These are phyloP conservation scores for Telmatochromis sp. DNA, from an alignment of 2,113 vertebrate genomes.

Conservation along the genomic window DNA sequence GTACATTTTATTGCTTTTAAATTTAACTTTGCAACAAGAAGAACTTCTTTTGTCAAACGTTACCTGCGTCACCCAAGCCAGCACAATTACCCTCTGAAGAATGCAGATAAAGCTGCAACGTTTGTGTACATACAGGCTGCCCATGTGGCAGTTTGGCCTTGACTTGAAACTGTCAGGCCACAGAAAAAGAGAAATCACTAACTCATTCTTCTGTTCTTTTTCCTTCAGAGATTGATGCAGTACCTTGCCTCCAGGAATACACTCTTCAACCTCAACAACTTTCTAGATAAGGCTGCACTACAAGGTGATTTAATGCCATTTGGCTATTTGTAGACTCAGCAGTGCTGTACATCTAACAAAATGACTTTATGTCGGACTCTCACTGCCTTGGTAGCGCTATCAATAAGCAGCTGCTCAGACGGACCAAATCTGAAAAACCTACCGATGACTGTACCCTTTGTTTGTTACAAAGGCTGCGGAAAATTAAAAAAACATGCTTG, in stretches of 20 bases:
- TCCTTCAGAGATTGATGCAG: conserved; percentile 84
- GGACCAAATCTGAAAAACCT: background rate
- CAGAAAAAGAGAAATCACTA: conserved; percentile 1
- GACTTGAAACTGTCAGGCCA: conserved; percentile 13
- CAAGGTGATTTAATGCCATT: conserved; percentile 76
- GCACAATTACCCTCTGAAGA: background rate
- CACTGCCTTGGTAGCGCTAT: conserved; percentile 1
- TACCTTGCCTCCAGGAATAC: conserved; percentile 88
- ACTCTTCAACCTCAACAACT: conserved; percentile 93
- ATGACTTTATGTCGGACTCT: conserved; percentile 39
- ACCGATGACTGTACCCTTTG: background rate
- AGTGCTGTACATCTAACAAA: conserved; percentile 37
- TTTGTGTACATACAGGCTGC: background rate
- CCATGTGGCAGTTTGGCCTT: conserved; percentile 63
- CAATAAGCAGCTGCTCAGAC: conserved; percentile 22
- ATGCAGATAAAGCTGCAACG: background rate
- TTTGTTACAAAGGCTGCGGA: background rate
- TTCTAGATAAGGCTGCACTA: conserved; percentile 86
- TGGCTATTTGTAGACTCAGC: conserved; percentile 50
- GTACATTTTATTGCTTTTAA: background rate
- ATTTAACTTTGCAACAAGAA: background rate
- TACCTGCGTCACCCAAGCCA: background rate
- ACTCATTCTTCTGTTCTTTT: conserved; percentile 13
- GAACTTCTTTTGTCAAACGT: background rate
- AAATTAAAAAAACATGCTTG: background rate